Evolutionary conservation across 2,113 vertebrate species (phyloP), one percentile per base, ranked within the genome.

Genomic region (Lota lota): DNA sequence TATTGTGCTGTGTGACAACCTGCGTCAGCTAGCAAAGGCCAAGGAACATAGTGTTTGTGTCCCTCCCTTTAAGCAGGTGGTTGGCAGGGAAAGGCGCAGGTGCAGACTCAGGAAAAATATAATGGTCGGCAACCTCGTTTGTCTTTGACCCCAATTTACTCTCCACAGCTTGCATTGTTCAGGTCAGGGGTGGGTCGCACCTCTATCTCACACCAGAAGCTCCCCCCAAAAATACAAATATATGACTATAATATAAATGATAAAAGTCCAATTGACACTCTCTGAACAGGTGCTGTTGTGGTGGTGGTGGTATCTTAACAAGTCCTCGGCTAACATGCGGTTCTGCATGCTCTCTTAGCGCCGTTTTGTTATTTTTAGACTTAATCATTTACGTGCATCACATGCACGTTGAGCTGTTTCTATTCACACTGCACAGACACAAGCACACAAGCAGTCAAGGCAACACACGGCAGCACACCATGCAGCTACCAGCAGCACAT

Each of bases 381-480:
- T 57, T 60, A 17, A 14, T 47, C 40, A 14, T 47, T 47, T 11
- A 14, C 12, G 10, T 47, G 10, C 12, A 47, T 14, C 12, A 14
- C 81, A 76, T 66, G 69, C 79, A 82, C 71, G 70, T 15, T 68
- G 33, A 75, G 12, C 62, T 59, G n/a, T 62, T 68, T 56, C 66
- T 19, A 66, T 51, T 68, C n/a, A 63, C 20, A 63, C 21, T 47
- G 51, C 15, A 7, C 33, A 59, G 22, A 70, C 56, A 53, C 20
- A 53, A 24, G 64, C 56, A 59, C 61, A 76, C 75, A 73, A 73
- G 61, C 83, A 62, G 6, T 33, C 7, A 33, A 19, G 19, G 24
- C 64, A 66, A 15, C 64, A 82, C 33, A 72, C 83, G 73, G 59
- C 33, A 69, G 71, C 77, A 79, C 51, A 72, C 65, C 76, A 22